Conservation (phyloP, 2,797 vertebrate species). For the Catostomus latipinnis region DNA sequence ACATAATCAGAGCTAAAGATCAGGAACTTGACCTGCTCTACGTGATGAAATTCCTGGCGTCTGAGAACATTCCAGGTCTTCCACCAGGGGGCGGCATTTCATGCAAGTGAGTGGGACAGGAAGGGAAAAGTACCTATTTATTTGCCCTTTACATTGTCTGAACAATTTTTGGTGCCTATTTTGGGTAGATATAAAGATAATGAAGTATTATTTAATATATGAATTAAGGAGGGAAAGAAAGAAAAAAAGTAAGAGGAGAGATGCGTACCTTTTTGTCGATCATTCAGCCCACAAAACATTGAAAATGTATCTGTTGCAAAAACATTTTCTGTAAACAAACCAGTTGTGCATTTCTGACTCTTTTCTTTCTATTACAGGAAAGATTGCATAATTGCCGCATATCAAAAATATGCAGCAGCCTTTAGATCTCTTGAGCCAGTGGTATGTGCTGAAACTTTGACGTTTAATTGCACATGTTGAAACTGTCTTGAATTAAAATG, state of each 20-base stretch:
- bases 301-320: too few species aligned
- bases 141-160: too few species aligned
- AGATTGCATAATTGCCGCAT: constrained; percentile 79
- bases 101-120: constrained; percentile 76
- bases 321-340: too few species aligned
- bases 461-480: background rate
- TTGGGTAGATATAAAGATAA: too few species aligned
- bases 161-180: too few species aligned
- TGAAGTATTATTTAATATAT: too few species aligned
- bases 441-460: constrained; percentile 62
- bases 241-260: too few species aligned
- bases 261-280: too few species aligned
- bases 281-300: too few species aligned
- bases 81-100: constrained; percentile 85
- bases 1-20: constrained; percentile 71
- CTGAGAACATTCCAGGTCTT: constrained; percentile 77
- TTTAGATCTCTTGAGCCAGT: constrained; percentile 68
- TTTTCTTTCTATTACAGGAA: constrained; percentile 66
- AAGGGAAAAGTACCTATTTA: too few species aligned
- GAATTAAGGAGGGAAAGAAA: too few species aligned
- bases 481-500: too few species aligned
- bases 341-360: background rate
- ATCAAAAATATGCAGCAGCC: constrained; percentile 74
- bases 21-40: constrained; percentile 76
- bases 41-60: constrained; percentile 79